Evolutionary conservation across 1,140 invertebrate species (phyloP), one percentile per base, ranked within the genome.

Genomic region (Heliconius hewitsoni): DNA sequence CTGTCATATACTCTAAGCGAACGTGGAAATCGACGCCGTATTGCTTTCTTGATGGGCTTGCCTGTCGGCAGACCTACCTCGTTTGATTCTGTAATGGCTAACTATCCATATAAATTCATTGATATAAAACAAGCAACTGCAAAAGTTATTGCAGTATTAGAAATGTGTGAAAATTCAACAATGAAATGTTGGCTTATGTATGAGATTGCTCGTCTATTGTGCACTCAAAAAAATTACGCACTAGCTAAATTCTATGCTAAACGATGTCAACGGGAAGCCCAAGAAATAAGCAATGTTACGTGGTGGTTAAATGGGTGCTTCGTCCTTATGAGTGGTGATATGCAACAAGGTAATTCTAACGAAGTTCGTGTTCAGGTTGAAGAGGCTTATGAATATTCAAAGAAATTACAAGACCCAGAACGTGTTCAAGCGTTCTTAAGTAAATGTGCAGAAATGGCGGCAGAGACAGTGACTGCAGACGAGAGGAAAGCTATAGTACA

Each of bases 121-220:
- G 93, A 94, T 76, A 88, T 91, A 37, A 90, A 92, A 83, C 81
- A 88, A 81, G 91, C 91, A 46, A 93, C 88, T 3, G 87, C 88
- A 60, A 93, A 89, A 82, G 91, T 92, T 1, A 78, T 85, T 42
- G 82, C 83, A 2, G 87, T 86, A 34, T 82, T 94, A 23, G 92
- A 94, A 73, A 91, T 93, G 90, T 93, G 92, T 79, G 91, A 90
- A 85, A 92, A 91, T 87, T 84, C 92, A n/a, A 85, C 94, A 83
- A 90, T 95, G 95, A 92, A 88, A 87, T 88, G 93, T 84, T 95
- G 95, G 95, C 86, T 95, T 30, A 95, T 94, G 87, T 95, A 95
- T 76, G 95, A 96, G 84, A 80, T 95, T 34, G 88, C 95, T 18
- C 83, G 94, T 39, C 86, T 95, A 71, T 85, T 95, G 39, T 90